phyloP scores from a whole-genome alignment of 92 coral and sea anemone genomes.

The Heliopora coerulea region DNA sequence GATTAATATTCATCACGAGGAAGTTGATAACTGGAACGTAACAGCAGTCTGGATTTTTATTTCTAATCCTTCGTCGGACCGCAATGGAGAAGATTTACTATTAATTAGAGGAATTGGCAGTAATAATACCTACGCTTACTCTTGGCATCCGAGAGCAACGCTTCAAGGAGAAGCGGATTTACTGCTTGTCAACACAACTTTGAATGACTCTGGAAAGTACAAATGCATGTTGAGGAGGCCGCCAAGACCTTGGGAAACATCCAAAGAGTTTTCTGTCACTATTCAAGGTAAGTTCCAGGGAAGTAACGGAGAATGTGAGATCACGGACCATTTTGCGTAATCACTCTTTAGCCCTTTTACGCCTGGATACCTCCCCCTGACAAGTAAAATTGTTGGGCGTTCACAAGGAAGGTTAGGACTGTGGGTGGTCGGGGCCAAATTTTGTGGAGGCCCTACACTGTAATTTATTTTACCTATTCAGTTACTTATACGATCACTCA shows the following conservation, averaged over 20 bases:
- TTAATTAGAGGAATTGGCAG: neutral
- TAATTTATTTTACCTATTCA: no score
- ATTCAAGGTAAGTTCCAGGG: conserved; percentile 23
- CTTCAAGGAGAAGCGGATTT: conserved; percentile 8
- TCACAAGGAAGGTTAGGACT: no score
- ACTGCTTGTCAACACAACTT: neutral
- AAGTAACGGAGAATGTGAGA: no score
- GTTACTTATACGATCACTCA: no score
- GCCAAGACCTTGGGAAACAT: conserved; percentile 11
- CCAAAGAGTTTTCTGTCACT: neutral
- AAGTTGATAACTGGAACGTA: neutral
- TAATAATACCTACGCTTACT: neutral
- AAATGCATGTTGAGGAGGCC: conserved; percentile 9
- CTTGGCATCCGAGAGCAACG: neutral
- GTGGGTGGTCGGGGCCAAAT: no score
- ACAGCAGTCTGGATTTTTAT: neutral
- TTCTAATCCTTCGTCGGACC: neutral
- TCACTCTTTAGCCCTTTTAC: no score
- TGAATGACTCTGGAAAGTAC: conserved; percentile 12
- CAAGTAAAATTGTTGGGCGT: no score
- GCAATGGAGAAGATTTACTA: neutral
- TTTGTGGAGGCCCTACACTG: no score
- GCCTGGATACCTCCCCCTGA: no score
- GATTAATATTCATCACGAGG: conserved; percentile 1
- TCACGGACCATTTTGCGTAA: no score